Base-by-base conservation (phyloP, 1,140 invertebrate species). In the Penaeus vannamei region DNA sequence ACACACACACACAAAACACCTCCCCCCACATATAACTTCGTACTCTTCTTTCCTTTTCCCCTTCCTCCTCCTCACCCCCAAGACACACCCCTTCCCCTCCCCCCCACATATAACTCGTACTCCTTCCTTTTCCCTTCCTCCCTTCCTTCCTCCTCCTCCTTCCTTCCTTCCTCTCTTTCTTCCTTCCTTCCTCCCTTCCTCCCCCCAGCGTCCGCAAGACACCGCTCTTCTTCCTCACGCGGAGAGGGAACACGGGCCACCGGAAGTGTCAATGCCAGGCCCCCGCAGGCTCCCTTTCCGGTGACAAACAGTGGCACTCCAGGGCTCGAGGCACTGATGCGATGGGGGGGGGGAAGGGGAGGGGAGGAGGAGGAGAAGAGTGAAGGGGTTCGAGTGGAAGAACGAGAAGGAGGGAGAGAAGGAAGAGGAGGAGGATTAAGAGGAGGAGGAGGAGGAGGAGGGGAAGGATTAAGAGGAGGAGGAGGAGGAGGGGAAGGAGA, bases 241-340 rank as follows among this genome's bases (percentile, higher is more conserved):
- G 2, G 76, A 1, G 76, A 22, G 76, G 76, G 76, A 79, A 79
- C 76, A 79, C 29, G 46, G 29, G 46, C 29, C 29, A 42, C n/a
- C 76, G 76, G 76, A 79, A 79, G 76, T 79, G 76, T 79, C 46
- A 42, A 79, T 79, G 76, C 76, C 76, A 79, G 76, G 46, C 4
- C 32, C 29, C 76, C 76, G 46, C 46, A 14, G 46, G 10, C 46
- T 53, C 46, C 46, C 46, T 53, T 53, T 53, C 46, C 46, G 46
- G 46, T 53, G 46, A 53, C 46, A 53, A 53, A 53, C 46, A 53
- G 46, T 53, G 46, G 46, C 46, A 53, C 46, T 53, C 46, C 46
- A 53, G 46, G 46, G 46, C 46, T 53, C 46, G 76, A 42, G 76
- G 23, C 23, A 36, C n/a, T 36, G 29, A 23, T 42, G n/a, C 19